Evolutionary conservation across 35 echinoderm and acorn worm genomes (phyloP).

Genomic region (Apostichopus parvimensis): DNA sequence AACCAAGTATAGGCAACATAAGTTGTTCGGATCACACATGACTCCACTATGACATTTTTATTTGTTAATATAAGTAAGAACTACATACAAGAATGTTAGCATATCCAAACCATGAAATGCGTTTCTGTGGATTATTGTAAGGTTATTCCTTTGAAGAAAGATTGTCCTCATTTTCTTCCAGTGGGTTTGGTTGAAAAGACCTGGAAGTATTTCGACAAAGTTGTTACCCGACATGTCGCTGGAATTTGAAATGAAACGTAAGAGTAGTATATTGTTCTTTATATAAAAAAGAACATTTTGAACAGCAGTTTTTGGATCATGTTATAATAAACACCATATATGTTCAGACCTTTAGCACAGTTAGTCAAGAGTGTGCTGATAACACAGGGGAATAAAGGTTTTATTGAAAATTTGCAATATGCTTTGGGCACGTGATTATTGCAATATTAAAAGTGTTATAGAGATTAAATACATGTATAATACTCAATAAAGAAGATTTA

Average conservation of each 20-base stretch:
- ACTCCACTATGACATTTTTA: too few relatives aligned
- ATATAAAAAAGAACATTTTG: background rate
- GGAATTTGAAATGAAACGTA: background rate
- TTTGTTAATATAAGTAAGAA: background rate
- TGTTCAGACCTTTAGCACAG: background rate
- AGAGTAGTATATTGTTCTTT: background rate
- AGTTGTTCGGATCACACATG: too few relatives aligned
- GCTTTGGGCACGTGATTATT: background rate
- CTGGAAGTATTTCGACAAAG: background rate
- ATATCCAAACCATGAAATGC: background rate
- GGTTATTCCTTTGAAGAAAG: background rate
- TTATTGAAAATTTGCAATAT: background rate
- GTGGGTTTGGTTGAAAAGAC: background rate
- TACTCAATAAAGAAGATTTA: background rate
- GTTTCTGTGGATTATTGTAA: background rate
- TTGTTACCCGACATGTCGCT: background rate
- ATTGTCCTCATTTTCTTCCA: background rate
- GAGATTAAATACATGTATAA: background rate
- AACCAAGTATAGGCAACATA: too few relatives aligned
- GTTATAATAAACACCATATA: background rate
- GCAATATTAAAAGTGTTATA: background rate
- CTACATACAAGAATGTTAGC: background rate
- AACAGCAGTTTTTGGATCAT: background rate
- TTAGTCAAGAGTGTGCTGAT: background rate
- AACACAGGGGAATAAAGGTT: background rate